Evolutionary conservation across 2,888 invertebrate species (phyloP).

Genomic region (Marasmarcha lunaedactyla): DNA sequence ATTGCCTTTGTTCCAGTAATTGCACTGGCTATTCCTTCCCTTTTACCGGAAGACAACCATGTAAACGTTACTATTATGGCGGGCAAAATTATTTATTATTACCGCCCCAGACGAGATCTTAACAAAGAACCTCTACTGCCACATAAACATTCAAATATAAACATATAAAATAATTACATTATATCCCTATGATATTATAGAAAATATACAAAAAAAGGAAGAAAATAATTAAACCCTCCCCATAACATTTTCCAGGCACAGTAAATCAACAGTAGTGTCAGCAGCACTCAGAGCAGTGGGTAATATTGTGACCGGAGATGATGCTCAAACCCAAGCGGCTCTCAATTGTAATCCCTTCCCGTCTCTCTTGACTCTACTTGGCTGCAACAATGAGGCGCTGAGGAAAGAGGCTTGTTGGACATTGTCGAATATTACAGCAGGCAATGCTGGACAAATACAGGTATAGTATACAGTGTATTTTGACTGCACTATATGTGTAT

Average conservation of each 20-base stretch:
- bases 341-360: conserved; percentile 92
- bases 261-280: conserved; percentile 85
- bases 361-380: conserved; percentile 77
- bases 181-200: no score
- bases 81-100: no score
- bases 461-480: conserved; percentile 32
- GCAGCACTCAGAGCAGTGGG: conserved; percentile 97
- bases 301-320: conserved; percentile 97
- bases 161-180: no score
- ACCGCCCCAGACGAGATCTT: no score
- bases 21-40: no score
- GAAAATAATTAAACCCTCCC: no score
- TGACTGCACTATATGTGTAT: background rate
- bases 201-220: no score
- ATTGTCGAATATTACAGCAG: conserved; percentile 95
- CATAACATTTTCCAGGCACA: conserved; percentile 81
- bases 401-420: conserved; percentile 98
- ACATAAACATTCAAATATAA: no score
- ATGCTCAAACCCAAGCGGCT: conserved; percentile 94
- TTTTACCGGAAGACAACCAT: no score
- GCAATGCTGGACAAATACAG: conserved; percentile 94
- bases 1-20: no score
- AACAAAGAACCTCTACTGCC: no score
- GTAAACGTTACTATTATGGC: no score
- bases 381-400: conserved; percentile 85